phyloP scores from a whole-genome alignment of 30 jellyfish, hydroid and myxozoan species.

The Aurelia aurita complex sp. Pacific region DNA sequence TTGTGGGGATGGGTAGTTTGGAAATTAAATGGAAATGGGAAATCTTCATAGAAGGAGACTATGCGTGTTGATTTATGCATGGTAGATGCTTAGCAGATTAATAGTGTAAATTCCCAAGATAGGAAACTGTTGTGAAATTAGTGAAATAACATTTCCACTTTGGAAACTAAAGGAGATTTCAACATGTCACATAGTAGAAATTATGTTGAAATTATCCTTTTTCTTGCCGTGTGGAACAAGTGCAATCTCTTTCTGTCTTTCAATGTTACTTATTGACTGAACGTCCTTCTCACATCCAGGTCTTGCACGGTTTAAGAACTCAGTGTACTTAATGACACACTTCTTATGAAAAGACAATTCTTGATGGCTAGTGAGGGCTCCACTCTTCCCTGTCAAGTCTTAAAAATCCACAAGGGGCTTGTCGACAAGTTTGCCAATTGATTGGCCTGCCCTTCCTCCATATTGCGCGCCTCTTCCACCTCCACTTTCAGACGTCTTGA shows the following conservation, averaged over 20 bases:
- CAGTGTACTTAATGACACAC: constrained; percentile 1
- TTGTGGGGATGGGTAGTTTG: no score
- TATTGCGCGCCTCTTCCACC: constrained; percentile 37
- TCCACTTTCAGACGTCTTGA: constrained; percentile 18
- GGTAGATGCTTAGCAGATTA: no score
- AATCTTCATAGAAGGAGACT: no score
- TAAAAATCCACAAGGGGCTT: constrained; percentile 37
- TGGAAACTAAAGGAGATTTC: no score
- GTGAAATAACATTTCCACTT: no score
- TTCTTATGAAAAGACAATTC: constrained; percentile 16
- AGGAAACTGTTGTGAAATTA: no score
- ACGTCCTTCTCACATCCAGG: constrained; percentile 32
- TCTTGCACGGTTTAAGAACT: constrained; percentile 1
- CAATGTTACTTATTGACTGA: constrained; percentile 4
- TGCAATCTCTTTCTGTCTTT: constrained; percentile 25
- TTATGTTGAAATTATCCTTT: no score
- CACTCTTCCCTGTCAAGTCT: constrained; percentile 31
- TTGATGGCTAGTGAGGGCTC: constrained; percentile 39
- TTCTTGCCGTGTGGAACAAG: no score
- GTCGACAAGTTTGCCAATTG: constrained; percentile 15
- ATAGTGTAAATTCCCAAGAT: no score
- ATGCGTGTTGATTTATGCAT: no score
- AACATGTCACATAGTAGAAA: no score
- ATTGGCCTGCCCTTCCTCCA: constrained; percentile 30
- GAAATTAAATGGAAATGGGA: no score